A percentile compares a stretch with the other conserved stretches of the same genome.
Conservation (phyloP, 2,113 vertebrate genomes). For the Motacilla alba region DNA sequence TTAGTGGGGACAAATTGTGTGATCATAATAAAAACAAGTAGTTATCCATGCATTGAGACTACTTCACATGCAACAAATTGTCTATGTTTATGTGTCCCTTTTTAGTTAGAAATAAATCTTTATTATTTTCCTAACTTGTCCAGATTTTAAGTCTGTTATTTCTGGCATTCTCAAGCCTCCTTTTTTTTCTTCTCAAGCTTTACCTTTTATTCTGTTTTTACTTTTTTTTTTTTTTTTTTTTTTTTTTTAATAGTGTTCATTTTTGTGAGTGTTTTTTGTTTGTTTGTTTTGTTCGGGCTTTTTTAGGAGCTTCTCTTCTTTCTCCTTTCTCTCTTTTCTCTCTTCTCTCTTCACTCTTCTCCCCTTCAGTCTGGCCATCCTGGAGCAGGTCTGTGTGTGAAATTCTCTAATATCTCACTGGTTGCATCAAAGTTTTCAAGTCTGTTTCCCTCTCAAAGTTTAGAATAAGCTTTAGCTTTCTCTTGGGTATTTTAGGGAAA, state of each 20-base stretch:
- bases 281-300: background rate
- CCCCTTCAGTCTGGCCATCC: background rate
- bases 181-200: background rate
- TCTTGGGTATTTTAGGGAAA: background rate
- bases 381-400: background rate
- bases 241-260: background rate
- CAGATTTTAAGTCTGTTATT: background rate
- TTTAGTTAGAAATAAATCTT: background rate
- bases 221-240: too few species aligned
- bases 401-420: background rate
- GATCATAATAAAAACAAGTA: background rate
- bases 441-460: background rate
- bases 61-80: background rate
- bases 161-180: background rate
- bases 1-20: background rate
- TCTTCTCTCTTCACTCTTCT: background rate
- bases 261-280: background rate
- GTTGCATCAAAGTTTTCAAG: background rate
- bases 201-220: rapidly evolving
- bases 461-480: background rate
- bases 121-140: background rate
- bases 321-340: background rate
- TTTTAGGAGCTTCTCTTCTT: background rate
- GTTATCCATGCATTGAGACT: background rate
- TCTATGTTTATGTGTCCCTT: background rate